Base-by-base conservation (phyloP, 2,113 vertebrate species). In the Eulacestoma nigropectus region DNA sequence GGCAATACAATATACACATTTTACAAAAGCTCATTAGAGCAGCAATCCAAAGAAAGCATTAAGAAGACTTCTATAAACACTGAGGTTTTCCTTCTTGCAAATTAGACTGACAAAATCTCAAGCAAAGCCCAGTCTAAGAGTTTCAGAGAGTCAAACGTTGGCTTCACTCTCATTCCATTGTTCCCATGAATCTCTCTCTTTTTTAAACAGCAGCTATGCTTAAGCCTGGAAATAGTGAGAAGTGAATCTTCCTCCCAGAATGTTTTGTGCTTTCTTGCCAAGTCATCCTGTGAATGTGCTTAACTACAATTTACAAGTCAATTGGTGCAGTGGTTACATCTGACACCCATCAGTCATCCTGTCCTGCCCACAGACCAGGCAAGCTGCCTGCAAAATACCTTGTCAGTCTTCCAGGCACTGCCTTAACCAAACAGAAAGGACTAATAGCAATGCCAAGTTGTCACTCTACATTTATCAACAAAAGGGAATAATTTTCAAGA, bases 381-480 rank as follows among this genome's bases (percentile, higher is more conserved):
- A 30, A 41, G 77, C 22, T 53, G 59, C 55, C 76, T 90, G 64
- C 9, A 9, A 68, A 93, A 68, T 0, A 13, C 4, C 1, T 23
- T 42, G 74, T 52, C 74, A 63, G 33, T 56, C 77, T 60, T 67
- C 39, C 67, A 79, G 69, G 80, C 87, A 78, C 11, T 64, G 68
- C 86, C 82, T 80, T 42, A 32, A 53, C 74, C 79, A 46, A 75
- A 67, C 50, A 78, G 26, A 60, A 68, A 50, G 16, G 41, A 47
- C 87, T 42, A 9, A 76, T 3, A 65, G 91, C 52, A 30, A 26
- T 46, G 63, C 85, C 90, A 75, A 47, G 50, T 6, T 92, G 93
- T 86, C 92, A 81, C 86, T 91, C 92, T 14, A 3, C 29, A 59
- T 96, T 94, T 92, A 87, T 92, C 89, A 94, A 65, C 41, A 57